Base-by-base conservation (phyloP, 1,140 invertebrate species). In the Procambarus virginalis region DNA sequence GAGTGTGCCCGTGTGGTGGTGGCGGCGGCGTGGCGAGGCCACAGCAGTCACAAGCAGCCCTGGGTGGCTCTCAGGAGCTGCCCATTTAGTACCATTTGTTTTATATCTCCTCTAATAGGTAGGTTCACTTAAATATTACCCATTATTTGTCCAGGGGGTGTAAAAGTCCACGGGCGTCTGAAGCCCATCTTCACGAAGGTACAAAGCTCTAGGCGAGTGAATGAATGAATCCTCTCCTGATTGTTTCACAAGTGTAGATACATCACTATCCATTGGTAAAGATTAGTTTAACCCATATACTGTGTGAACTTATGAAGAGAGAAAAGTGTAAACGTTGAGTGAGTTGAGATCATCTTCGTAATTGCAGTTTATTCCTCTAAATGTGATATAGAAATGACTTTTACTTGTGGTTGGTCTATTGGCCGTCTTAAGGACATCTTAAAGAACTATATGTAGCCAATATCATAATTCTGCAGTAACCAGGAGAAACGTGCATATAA, bases 301-400 rank as follows among this genome's bases (percentile, higher is more conserved):
- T 73, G 68, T 73, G 22, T 73, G 22, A 73, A 34, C 5, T 73
- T 34, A 8, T 55, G 60, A 73, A 73, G 64, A 20, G 17, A 34
- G 5, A 73, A 73, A 10, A 34, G 68, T 73, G 5, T 73, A 73
- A 73, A 73, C 14, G 20, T 34, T 73, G 68, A 73, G 20, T 73
- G 68, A 34, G 2, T n/a, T 73, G 68, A 34, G 68, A 73, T 68
- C 6, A 68, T 73, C 20, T 20, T 73, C 8, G 68, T 34, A 34
- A 73, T 9, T 34, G 20, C 68, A 22, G 68, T 73, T 73, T 73
- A 34, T 70, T 68, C 17, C n/a, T 73, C 68, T 73, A 73, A 73
- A 34, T 73, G 64, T 68, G 68, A 73, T 73, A 73, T 73, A 73
- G 6, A 73, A 73, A 73, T 34, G 22, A 73, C 22, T 73, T 73